phyloP scores from a whole-genome alignment of 2,888 invertebrate genomes.

The Acrobasis repandana region DNA sequence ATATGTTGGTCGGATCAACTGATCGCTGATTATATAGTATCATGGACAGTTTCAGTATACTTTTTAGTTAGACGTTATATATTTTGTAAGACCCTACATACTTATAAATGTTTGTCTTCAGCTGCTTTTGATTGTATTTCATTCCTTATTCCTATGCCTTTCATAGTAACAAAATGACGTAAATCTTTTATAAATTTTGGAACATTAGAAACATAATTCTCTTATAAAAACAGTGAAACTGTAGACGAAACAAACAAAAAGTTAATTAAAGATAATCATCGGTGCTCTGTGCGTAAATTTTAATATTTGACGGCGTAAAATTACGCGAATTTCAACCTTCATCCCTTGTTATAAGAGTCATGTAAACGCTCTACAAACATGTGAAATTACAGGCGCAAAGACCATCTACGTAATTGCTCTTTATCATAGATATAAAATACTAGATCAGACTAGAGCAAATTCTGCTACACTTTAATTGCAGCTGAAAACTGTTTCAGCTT shows the following conservation, averaged over 20 bases:
- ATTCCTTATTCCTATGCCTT: too few species aligned
- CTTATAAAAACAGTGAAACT: constrained; percentile 6
- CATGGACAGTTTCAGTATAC: too few species aligned
- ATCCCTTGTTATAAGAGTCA: background rate
- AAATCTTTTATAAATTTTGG: constrained; percentile 22
- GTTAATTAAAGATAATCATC: constrained; percentile 41
- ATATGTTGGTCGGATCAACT: too few species aligned
- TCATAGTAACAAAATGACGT: too few species aligned
- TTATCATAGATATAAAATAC: constrained; percentile 20
- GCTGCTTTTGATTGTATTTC: too few species aligned
- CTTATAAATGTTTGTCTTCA: too few species aligned
- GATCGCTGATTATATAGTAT: too few species aligned
- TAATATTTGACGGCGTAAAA: constrained; percentile 27
- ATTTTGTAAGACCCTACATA: too few species aligned
- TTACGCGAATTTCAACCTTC: constrained; percentile 1
- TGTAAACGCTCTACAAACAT: background rate
- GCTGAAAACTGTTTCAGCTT: too few species aligned
- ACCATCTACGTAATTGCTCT: constrained; percentile 24
- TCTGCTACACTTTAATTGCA: too few species aligned
- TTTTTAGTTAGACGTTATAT: too few species aligned
- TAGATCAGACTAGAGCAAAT: constrained; percentile 1
- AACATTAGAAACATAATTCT: constrained; percentile 1
- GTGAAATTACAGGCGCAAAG: constrained; percentile 20
- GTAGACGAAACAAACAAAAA: constrained; percentile 35
- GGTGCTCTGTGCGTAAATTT: constrained; percentile 27